phyloP scores from a whole-genome alignment of 2,888 invertebrate species.

The Clepsis dumicolana region DNA sequence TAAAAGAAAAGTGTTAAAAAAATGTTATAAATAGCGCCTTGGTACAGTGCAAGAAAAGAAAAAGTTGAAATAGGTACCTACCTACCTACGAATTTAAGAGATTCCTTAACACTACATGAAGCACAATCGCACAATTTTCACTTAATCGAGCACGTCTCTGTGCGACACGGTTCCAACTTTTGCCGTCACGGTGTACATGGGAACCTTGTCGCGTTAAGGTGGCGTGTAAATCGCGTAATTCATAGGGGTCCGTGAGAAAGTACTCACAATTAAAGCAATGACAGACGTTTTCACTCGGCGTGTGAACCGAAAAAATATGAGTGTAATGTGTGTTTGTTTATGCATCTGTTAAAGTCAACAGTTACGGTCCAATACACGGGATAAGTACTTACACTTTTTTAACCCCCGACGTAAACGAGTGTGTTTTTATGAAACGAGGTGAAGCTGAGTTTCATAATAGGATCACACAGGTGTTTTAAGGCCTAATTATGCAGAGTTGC shows the following conservation, averaged over 20 bases:
- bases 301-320: conserved; percentile 22
- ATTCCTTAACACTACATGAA: neutral
- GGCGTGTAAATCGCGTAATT: conserved; percentile 5
- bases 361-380: neutral
- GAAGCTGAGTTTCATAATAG: too few species aligned
- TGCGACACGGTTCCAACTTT: neutral
- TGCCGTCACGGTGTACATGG: neutral
- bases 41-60: too few species aligned
- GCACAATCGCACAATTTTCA: conserved; percentile 10
- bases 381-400: too few species aligned
- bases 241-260: conserved; percentile 14
- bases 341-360: neutral
- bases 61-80: too few species aligned
- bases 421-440: too few species aligned
- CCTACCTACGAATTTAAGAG: neutral
- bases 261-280: conserved; percentile 21
- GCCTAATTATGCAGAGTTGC: too few species aligned
- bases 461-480: too few species aligned
- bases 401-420: too few species aligned
- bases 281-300: conserved; percentile 28
- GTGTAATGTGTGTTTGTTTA: neutral
- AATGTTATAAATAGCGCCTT: neutral
- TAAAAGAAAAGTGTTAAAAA: neutral
- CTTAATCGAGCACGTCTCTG: neutral
- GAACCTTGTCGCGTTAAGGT: conserved; percentile 6